Percentiles rank a stretch among this genome's conserved stretches.
Conservation (phyloP, 1,140 invertebrate genomes). For the Trachymyrmex septentrionalis region DNA sequence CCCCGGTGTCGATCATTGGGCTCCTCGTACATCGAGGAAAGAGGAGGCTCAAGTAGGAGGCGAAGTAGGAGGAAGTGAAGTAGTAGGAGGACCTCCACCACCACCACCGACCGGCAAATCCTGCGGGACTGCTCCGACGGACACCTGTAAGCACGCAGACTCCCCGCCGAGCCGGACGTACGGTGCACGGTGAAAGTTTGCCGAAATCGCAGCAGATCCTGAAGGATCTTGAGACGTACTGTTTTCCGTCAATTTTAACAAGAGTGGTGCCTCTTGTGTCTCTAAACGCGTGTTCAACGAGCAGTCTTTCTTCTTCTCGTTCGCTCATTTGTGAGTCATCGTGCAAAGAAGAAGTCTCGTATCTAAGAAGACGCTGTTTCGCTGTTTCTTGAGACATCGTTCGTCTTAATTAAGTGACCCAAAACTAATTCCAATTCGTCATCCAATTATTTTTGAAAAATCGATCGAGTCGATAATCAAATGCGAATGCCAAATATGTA, state of each 20-base stretch:
- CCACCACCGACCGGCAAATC: slow-evolving; percentile 71
- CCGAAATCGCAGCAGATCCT: slow-evolving; percentile 72
- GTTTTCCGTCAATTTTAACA: slow-evolving; percentile 21
- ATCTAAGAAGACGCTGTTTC: neutral
- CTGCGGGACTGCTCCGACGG: slow-evolving; percentile 74
- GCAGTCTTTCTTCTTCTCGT: neutral
- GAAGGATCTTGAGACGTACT: slow-evolving; percentile 53
- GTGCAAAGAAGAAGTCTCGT: neutral
- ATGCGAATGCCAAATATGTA: slow-evolving; percentile 1
- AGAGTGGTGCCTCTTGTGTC: slow-evolving; percentile 25
- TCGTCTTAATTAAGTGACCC: neutral
- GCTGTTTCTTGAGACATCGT: neutral
- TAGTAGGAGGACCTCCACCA: slow-evolving; percentile 76
- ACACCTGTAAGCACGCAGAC: slow-evolving; percentile 78
- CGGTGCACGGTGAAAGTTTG: slow-evolving; percentile 65
- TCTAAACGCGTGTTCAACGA: slow-evolving; percentile 13
- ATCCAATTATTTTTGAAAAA: slow-evolving; percentile 10
- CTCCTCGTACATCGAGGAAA: slow-evolving; percentile 66
- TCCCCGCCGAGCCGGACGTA: slow-evolving; percentile 70
- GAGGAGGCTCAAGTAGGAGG: slow-evolving; percentile 61
- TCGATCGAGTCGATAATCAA: neutral
- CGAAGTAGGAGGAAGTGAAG: slow-evolving; percentile 75
- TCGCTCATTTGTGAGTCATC: neutral
- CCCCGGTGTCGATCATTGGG: slow-evolving; percentile 58
- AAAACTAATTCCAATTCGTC: neutral